Base-by-base conservation (phyloP, 2,888 invertebrate genomes). In the Lysandra coridon region DNA sequence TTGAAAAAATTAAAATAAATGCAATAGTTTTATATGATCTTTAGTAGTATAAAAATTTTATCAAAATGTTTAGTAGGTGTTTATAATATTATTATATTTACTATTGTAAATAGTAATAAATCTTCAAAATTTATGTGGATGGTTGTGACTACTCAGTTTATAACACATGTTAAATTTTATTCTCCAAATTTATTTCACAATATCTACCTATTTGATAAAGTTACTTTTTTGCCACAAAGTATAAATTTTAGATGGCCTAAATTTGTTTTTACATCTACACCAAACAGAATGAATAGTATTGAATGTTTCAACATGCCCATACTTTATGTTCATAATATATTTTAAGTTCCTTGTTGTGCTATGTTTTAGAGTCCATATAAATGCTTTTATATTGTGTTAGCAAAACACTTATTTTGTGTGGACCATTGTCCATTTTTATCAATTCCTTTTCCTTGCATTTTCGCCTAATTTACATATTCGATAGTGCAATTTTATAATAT, bases 361-460 rank as follows among this genome's bases (percentile, higher is more conserved):
- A 69, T 69, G 17, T 37, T 14, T 69, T 37, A 69, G 33, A 64
- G 30, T 64, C 64, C 64, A 12, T 37, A 33, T 37, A 69, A 69
- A 69, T 69, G 69, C 69, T 69, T 69, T 69, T 69, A 69, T 33
- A 69, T 14, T 37, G 69, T 53, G 49, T 76, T 57, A 76, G 30
- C 33, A 10, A 30, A 53, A 57, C 17, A 49, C 30, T 30, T 30
- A 30, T 30, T 33, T 57, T 57, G 76, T 23, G 53, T 76, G 76
- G 76, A 76, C 76, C 76, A 57, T 14, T 3, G 7, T 76, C 76
- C 57, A 57, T 17, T 14, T 1, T 76, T 33, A 53, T 76, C 53
- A n/a, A 76, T 76, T 76, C 76, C 76, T 76, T 75, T 76, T 76
- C 76, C 76, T 53, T 33, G 76, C 76, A 76, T 76, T 76, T 76